Base-by-base conservation (phyloP, 2,113 vertebrate species). In the Barnardius zonarius region DNA sequence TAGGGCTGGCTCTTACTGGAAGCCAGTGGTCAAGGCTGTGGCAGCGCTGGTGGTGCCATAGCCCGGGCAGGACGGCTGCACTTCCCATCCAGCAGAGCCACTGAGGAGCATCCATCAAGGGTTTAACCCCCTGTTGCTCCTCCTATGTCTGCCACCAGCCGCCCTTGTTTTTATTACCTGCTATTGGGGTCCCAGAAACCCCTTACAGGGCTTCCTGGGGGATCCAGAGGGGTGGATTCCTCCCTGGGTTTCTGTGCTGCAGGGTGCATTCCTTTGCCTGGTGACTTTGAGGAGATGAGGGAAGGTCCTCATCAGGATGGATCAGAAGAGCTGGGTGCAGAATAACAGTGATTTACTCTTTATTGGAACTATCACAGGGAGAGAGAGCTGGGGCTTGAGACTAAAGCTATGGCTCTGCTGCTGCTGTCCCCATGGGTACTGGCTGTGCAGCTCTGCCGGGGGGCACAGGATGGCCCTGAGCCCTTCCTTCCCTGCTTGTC, bases 121-220 rank as follows among this genome's bases (percentile, higher is more conserved):
- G 57, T 18, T 70, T 12, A 1, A 1, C 17, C 10, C 17, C 49
- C 57, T 3, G 1, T 43, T 1, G 54, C 57, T 33, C 63, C 24
- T 83, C 22, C 62, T 23, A 63, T 1, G 10, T 37, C 72, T 43
- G 23, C 37, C 49, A 6, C 28, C 49, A 6, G 39, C 51, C 23
- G 14, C 39, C 61, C 37, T 27, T 15, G 16, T 35, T 0, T 59
- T 31, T 20, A 10, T 28, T 61, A 8, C 24, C 27, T 22, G 27
- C 62, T 14, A 0, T 0, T 54, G 52, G 52, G 67, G 30, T 44
- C 4, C 1, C 3, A 48, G 27, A 1, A 35, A 7, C 5, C 7
- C 19, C 28, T 23, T 4, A 10, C 6, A 2, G 87, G 76, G 49
- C 28, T 86, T 31, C 12, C 27, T 11, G 31, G 28, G 44, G 37